phyloP scores from a whole-genome alignment of 2,888 invertebrate species.

The Copidosoma aretas region DNA sequence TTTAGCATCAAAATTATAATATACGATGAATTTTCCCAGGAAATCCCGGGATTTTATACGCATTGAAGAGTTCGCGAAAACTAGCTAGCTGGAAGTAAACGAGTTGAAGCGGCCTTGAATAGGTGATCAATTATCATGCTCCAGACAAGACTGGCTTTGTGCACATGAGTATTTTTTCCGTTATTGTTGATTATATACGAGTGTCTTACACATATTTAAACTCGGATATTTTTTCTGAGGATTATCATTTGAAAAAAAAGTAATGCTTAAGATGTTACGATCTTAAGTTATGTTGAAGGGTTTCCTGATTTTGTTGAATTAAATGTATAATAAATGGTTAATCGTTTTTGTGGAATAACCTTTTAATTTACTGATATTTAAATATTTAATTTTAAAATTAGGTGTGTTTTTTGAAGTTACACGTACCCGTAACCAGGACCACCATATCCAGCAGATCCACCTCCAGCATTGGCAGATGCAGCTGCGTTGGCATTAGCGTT shows the following conservation, averaged over 20 bases:
- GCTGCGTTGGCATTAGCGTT: slow-evolving; percentile 38
- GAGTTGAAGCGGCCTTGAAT: slow-evolving; percentile 13
- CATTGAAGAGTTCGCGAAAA: not conserved
- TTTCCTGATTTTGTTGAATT: no score
- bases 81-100: slow-evolving; percentile 10
- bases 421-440: not conserved
- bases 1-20: slow-evolving; percentile 20
- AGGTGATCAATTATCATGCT: slow-evolving; percentile 14
- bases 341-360: no score
- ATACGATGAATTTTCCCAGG: slow-evolving; percentile 24
- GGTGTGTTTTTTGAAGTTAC: no score
- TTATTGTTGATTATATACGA: not conserved
- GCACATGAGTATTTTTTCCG: not conserved
- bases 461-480: slow-evolving; percentile 36
- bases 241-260: not conserved
- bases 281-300: no score
- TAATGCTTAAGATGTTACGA: no score
- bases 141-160: slow-evolving; percentile 7
- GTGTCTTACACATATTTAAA: not conserved
- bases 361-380: not conserved
- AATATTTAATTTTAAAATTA: not conserved
- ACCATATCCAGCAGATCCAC: slow-evolving; percentile 11
- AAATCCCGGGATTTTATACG: slow-evolving; percentile 8
- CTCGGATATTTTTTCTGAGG: not conserved
- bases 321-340: no score